Evolutionary conservation across 1,140 invertebrate species (phyloP).

Genomic region (Tetragnatha versicolor): DNA sequence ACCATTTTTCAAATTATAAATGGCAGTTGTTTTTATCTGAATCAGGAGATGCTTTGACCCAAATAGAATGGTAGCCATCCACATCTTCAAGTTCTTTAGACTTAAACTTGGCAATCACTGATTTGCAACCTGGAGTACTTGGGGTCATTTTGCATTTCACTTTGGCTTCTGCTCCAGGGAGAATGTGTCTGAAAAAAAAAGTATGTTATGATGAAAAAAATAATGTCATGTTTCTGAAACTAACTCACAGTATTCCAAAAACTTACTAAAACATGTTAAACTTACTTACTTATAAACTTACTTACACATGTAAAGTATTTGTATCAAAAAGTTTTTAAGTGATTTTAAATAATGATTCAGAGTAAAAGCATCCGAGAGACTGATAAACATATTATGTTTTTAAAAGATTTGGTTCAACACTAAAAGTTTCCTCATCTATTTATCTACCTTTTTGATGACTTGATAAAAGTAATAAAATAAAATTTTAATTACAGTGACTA

Average conservation of each 20-base stretch:
- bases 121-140: conserved; percentile 74
- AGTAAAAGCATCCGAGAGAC: too few relatives aligned
- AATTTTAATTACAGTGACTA: too few relatives aligned
- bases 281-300: background rate
- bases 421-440: too few relatives aligned
- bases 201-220: background rate
- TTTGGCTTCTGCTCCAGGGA: conserved; percentile 71
- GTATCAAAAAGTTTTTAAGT: too few relatives aligned
- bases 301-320: background rate
- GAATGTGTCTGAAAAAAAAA: conserved; percentile 66
- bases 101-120: conserved; percentile 80
- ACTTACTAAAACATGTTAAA: background rate
- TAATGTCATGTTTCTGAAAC: background rate
- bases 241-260: background rate
- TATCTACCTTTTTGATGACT: too few relatives aligned
- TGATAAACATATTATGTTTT: too few relatives aligned
- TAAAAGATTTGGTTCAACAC: too few relatives aligned
- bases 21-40: conserved; percentile 29
- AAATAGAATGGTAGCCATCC: conserved; percentile 74
- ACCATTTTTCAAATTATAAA: too few relatives aligned
- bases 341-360: too few relatives aligned
- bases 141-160: conserved; percentile 77
- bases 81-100: conserved; percentile 83
- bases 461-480: too few relatives aligned
- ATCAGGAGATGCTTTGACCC: conserved; percentile 55